Evolutionary conservation across 2,797 vertebrate species (phyloP).

Genomic region (Okamejei kenojei): DNA sequence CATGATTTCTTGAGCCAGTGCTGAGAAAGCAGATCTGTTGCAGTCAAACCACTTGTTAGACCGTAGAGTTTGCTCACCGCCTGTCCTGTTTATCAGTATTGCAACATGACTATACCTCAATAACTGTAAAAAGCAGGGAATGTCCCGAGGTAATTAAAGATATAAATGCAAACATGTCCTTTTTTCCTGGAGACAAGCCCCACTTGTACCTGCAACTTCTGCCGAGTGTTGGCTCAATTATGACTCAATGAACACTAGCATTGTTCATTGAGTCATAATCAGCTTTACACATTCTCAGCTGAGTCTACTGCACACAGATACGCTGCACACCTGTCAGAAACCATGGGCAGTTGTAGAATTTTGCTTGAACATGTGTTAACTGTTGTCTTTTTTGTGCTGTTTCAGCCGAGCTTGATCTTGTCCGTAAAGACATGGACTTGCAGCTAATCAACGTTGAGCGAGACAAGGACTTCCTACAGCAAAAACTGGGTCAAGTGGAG

Average conservation of each 20-base stretch:
- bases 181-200: neutral
- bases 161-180: neutral
- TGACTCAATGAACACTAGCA: neutral
- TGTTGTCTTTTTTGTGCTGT: constrained; percentile 39
- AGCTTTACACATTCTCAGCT: neutral
- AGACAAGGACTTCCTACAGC: constrained; percentile 53
- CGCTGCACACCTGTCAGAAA: neutral
- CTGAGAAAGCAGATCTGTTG: neutral
- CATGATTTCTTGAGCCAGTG: neutral
- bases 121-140: neutral
- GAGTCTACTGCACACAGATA: neutral
- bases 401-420: constrained; percentile 60
- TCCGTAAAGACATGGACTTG: constrained; percentile 52
- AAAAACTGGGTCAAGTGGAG: constrained; percentile 54
- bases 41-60: neutral
- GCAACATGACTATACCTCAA: neutral
- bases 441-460: constrained; percentile 50
- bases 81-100: neutral
- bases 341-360: neutral
- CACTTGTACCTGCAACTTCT: neutral
- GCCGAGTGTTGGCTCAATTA: neutral
- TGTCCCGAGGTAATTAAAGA: neutral
- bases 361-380: neutral
- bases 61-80: neutral
- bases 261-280: no score